Conservation (phyloP, 2,797 vertebrate genomes). For the Oophaga sylvatica region DNA sequence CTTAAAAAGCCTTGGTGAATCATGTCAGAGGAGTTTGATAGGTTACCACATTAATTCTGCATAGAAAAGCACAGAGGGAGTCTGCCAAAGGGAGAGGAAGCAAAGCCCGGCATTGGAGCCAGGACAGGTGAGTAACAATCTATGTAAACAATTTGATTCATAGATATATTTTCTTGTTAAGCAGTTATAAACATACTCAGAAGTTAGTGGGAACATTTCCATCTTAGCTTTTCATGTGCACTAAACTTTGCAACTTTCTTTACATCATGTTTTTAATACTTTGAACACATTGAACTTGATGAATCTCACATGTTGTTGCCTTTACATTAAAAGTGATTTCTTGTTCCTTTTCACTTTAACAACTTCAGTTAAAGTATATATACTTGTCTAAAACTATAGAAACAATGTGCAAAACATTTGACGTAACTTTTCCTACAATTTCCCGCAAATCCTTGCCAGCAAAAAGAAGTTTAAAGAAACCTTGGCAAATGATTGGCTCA, state of each 20-base stretch:
- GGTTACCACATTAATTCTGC: too few species aligned
- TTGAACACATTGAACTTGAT: not conserved
- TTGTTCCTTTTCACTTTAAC: not conserved
- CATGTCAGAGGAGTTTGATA: too few species aligned
- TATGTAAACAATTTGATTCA: too few species aligned
- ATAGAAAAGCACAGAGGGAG: too few species aligned
- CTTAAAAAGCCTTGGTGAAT: too few species aligned
- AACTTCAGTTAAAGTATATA: conserved; percentile 7
- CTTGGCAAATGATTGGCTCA: not conserved
- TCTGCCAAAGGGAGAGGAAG: too few species aligned
- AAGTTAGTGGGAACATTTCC: too few species aligned
- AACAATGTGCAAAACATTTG: conserved; percentile 4
- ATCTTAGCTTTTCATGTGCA: not conserved
- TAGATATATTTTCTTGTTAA: too few species aligned
- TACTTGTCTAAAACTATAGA: not conserved
- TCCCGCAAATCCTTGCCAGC: not conserved
- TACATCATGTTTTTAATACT: not conserved
- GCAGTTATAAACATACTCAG: too few species aligned
- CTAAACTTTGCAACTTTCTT: not conserved
- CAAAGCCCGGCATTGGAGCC: too few species aligned
- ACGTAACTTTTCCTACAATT: not conserved
- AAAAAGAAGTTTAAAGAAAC: conserved; percentile 13
- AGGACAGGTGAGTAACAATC: too few species aligned
- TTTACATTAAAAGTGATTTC: not conserved
- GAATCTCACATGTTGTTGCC: not conserved